Conservation (phyloP, 2,888 invertebrate genomes). For the Hoplodrina blanda region DNA sequence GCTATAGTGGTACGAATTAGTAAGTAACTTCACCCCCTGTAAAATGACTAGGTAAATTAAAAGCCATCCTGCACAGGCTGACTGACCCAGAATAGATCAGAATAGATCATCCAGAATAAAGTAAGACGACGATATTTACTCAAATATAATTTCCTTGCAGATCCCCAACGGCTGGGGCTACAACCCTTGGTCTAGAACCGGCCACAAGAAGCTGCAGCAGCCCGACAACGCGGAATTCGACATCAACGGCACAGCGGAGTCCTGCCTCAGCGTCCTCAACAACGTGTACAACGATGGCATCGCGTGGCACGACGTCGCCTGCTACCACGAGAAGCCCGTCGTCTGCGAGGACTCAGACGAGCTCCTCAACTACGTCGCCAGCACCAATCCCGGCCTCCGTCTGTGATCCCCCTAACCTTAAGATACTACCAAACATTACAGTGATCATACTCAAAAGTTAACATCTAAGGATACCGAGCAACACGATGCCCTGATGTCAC, state of each 20-base stretch:
- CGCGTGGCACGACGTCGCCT: slow-evolving; percentile 98
- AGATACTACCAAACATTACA: slow-evolving; percentile 52
- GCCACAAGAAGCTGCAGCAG: slow-evolving; percentile 96
- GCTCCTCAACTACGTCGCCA: slow-evolving; percentile 95
- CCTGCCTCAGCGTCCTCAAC: slow-evolving; percentile 96
- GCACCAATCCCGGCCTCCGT: slow-evolving; percentile 95
- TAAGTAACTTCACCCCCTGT: no score
- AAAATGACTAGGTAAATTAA: no score
- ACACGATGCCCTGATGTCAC: slow-evolving; percentile 24
- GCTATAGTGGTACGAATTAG: no score
- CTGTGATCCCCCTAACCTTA: slow-evolving; percentile 90
- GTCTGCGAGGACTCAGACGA: slow-evolving; percentile 98
- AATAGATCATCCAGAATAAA: no score
- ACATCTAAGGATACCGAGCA: slow-evolving; percentile 14
- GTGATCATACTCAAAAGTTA: slow-evolving; percentile 47
- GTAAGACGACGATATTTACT: background rate
- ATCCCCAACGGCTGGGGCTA: slow-evolving; percentile 93
- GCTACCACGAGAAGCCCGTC: slow-evolving; percentile 97
- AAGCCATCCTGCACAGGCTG: no score
- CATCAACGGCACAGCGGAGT: slow-evolving; percentile 96
- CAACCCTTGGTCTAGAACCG: slow-evolving; percentile 97
- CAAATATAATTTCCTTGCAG: slow-evolving; percentile 68
- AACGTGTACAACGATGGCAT: slow-evolving; percentile 98
- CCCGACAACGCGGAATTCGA: slow-evolving; percentile 98
- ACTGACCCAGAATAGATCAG: background rate